Percentiles rank a stretch among this genome's conserved stretches.
phyloP scores from a whole-genome alignment of 2,113 vertebrate species.

The Verasper variegatus region DNA sequence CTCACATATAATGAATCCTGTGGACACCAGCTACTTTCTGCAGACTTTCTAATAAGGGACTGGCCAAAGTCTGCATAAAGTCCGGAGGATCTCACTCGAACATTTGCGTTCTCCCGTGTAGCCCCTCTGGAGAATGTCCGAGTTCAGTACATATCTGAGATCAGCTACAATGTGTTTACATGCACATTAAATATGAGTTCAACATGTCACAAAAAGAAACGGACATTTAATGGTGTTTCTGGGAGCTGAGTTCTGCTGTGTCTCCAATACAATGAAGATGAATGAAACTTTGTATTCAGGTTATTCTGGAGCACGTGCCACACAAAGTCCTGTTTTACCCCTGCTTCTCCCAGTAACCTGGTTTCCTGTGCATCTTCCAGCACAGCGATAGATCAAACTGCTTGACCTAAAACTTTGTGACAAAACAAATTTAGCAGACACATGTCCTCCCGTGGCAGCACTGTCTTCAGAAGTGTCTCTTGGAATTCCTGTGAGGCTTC shows the following conservation, averaged over 20 bases:
- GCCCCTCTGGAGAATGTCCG: too few species aligned
- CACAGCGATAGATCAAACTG: constrained; percentile 27
- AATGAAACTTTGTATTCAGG: background rate
- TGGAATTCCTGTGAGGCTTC: constrained; percentile 26
- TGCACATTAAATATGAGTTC: background rate
- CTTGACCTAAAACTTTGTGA: constrained; percentile 33
- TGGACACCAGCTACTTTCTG: too few species aligned
- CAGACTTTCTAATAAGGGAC: too few species aligned
- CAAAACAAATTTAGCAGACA: constrained; percentile 35
- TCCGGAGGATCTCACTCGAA: too few species aligned
- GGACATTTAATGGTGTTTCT: background rate
- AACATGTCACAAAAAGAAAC: background rate
- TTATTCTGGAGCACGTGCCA: constrained; percentile 5
- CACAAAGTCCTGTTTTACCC: background rate
- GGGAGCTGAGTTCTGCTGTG: background rate
- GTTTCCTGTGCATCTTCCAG: constrained; percentile 4
- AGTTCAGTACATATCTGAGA: too few species aligned
- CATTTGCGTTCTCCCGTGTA: too few species aligned
- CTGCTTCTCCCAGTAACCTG: constrained; percentile 27
- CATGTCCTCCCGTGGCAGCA: constrained; percentile 4
- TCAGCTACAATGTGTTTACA: too few species aligned
- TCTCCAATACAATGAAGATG: background rate
- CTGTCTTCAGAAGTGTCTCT: constrained; percentile 30
- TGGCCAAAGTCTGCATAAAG: too few species aligned
- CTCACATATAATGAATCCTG: background rate